phyloP scores from a whole-genome alignment of 2,113 vertebrate species.

The Sclerurus mexicanus region DNA sequence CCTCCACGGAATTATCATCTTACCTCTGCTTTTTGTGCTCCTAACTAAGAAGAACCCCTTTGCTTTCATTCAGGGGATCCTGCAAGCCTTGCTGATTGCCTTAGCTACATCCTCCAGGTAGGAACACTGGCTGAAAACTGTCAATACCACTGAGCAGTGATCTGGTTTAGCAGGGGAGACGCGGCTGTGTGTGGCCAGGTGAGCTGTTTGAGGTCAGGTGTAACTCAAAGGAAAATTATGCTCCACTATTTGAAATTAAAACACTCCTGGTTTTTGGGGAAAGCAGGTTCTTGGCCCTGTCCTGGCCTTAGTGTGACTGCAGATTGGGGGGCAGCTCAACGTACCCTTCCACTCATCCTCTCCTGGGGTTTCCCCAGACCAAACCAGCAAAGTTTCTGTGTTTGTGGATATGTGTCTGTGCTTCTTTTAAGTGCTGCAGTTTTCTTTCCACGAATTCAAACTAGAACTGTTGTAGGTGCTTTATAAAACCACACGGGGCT shows the following conservation, averaged over 20 bases:
- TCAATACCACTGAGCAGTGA: rapidly evolving
- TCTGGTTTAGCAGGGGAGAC: background rate
- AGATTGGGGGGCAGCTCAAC: rapidly evolving
- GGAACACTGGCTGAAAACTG: background rate
- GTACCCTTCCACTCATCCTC: background rate
- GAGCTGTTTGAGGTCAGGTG: background rate
- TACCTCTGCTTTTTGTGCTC: constrained; percentile 81
- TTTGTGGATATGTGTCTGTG: rapidly evolving
- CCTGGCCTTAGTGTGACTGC: background rate
- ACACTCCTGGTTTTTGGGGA: background rate
- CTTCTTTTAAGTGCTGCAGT: background rate
- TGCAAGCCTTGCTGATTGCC: constrained; percentile 89
- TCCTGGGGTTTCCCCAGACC: background rate
- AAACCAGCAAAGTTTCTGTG: background rate
- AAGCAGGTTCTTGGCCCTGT: background rate
- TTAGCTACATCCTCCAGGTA: constrained; percentile 90
- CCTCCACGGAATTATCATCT: constrained; percentile 78
- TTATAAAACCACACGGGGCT: background rate
- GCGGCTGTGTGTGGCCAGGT: rapidly evolving
- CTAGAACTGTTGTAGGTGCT: background rate
- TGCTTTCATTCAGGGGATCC: constrained; percentile 80
- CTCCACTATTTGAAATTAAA: background rate
- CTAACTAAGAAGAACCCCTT: constrained; percentile 87
- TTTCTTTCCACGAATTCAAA: background rate
- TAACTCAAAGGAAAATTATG: background rate